Conservation (phyloP, 2,888 invertebrate genomes). For the Polyploca ridens region DNA sequence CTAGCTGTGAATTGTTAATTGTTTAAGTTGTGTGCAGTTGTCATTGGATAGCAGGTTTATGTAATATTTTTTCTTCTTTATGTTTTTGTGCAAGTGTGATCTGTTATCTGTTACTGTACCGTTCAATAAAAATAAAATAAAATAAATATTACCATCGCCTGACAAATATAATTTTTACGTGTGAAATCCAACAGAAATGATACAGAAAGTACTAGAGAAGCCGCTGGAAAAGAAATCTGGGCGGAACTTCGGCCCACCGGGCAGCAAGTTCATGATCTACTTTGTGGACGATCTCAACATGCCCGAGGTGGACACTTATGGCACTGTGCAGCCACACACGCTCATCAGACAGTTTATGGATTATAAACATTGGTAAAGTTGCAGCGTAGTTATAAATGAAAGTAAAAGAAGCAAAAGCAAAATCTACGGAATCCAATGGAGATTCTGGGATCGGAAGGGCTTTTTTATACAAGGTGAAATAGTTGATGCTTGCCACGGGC, state of each 20-base stretch:
- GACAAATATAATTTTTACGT: background rate
- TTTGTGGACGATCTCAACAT: constrained; percentile 98
- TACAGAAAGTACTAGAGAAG: constrained; percentile 94
- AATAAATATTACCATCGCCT: background rate
- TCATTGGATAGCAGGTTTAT: no score
- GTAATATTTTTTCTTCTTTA: no score
- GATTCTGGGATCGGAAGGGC: background rate
- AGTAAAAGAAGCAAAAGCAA: constrained; percentile 11
- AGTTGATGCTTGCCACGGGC: no score
- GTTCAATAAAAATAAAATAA: no score
- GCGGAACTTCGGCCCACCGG: constrained; percentile 96
- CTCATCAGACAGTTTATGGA: constrained; percentile 96
- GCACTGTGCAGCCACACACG: constrained; percentile 98
- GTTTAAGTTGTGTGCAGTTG: no score
- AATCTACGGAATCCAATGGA: background rate
- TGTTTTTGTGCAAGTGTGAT: no score
- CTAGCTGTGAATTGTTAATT: no score
- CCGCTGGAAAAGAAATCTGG: constrained; percentile 98
- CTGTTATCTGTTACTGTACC: no score
- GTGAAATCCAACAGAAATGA: constrained; percentile 86
- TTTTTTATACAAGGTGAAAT: background rate
- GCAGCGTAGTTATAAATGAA: background rate
- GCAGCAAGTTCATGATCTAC: constrained; percentile 96
- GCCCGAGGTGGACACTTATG: constrained; percentile 97
- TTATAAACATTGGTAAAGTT: constrained; percentile 94